These are phyloP conservation scores for Odontophorus gujanensis DNA, from an alignment of 2,113 vertebrate species.

Conservation along the genomic window DNA sequence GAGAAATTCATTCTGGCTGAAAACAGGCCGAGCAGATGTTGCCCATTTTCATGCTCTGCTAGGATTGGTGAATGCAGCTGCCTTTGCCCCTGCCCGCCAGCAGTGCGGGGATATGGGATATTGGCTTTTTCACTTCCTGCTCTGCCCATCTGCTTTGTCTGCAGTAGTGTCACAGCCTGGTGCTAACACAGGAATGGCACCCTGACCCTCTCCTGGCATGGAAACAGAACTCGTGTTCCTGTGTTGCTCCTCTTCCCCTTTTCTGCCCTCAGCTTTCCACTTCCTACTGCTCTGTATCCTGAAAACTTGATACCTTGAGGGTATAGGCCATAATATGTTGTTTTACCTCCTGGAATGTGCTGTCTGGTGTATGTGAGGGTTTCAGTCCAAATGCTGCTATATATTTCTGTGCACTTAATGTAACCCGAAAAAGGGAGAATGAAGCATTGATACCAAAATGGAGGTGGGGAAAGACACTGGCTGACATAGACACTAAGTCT, in stretches of 20 bases:
- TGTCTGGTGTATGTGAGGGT: conserved; percentile 83
- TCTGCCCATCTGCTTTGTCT: conserved; percentile 72
- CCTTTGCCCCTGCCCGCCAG: conserved; percentile 17
- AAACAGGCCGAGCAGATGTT: not conserved
- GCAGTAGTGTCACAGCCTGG: conserved; percentile 56
- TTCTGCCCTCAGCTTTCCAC: conserved; percentile 74
- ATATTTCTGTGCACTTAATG: conserved; percentile 87
- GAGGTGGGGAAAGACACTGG: conserved; percentile 65
- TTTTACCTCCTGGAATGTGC: conserved; percentile 83
- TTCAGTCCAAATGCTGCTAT: conserved; percentile 88
- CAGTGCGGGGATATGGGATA: conserved; percentile 1
- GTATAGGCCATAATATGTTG: conserved; percentile 77
- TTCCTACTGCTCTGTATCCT: conserved; percentile 81
- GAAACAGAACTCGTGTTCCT: conserved; percentile 70
- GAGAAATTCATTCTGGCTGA: conserved; percentile 40
- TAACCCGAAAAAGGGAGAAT: conserved; percentile 81
- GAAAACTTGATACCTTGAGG: conserved; percentile 83
- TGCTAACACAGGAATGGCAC: conserved; percentile 75
- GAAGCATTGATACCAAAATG: conserved; percentile 80
- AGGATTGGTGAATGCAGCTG: conserved; percentile 33
- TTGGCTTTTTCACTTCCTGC: conserved; percentile 69
- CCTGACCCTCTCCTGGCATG: conserved; percentile 77
- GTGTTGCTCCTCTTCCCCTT: conserved; percentile 70
- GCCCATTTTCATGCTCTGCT: not conserved
- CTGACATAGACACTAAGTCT: conserved; percentile 61